Evolutionary conservation across 1,140 invertebrate species (phyloP).

Genomic region (Anagrus nilaparvatae): DNA sequence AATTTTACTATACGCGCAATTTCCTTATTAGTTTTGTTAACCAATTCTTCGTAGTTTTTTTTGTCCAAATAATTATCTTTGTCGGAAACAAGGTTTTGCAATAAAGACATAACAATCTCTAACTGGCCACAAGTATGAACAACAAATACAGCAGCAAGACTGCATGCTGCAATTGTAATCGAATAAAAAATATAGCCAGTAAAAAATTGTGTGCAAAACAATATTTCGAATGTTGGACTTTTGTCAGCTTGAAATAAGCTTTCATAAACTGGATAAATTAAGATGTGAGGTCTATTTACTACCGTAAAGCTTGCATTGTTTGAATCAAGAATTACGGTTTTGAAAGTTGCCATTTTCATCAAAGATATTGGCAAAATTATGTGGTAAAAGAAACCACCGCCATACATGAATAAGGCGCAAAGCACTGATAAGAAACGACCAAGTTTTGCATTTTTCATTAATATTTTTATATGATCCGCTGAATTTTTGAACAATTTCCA

Average conservation of each 20-base stretch:
- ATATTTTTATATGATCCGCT: conserved; percentile 5
- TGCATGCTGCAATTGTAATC: conserved; percentile 17
- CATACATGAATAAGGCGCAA: conserved; percentile 28
- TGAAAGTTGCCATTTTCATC: too few relatives aligned
- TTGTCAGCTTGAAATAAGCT: conserved; percentile 16
- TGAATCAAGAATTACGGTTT: too few relatives aligned
- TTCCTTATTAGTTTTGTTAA: conserved; percentile 11
- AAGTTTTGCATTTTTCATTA: conserved; percentile 20
- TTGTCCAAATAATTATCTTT: too few relatives aligned
- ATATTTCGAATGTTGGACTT: conserved; percentile 19
- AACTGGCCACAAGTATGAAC: conserved; percentile 27
- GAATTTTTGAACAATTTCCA: conserved; percentile 19
- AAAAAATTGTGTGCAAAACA: conserved; percentile 18
- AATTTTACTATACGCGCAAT: conserved; percentile 23
- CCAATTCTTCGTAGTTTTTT: conserved; percentile 8
- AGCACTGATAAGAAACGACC: conserved; percentile 18
- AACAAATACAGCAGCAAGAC: conserved; percentile 23
- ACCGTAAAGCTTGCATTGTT: not conserved
- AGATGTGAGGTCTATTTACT: conserved; percentile 11
- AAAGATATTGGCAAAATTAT: conserved; percentile 21
- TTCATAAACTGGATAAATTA: conserved; percentile 23
- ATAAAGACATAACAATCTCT: conserved; percentile 19
- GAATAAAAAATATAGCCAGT: conserved; percentile 20
- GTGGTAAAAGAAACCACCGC: conserved; percentile 25
- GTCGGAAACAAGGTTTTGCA: not conserved